These are phyloP conservation scores for Anolis carolinensis DNA, from an alignment of 2,113 vertebrate species.

Conservation along the genomic window DNA sequence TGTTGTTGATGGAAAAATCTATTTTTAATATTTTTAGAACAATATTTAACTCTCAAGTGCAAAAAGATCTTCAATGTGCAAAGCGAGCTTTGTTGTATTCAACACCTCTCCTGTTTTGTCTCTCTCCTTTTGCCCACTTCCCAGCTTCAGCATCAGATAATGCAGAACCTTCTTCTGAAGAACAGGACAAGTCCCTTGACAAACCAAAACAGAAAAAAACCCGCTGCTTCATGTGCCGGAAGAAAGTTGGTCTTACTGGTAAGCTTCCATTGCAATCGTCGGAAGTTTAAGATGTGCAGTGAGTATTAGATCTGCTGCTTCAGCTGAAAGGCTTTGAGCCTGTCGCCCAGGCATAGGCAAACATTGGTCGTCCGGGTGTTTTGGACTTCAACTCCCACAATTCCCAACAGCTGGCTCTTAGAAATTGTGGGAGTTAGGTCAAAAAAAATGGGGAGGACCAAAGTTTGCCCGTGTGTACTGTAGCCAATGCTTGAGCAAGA, in stretches of 20 bases:
- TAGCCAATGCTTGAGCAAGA: no score
- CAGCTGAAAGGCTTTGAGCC: not conserved
- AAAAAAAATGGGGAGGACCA: no score
- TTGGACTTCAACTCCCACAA: no score
- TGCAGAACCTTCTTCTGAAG: constrained; percentile 76
- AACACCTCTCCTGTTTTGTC: not conserved
- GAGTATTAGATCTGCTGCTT: not conserved
- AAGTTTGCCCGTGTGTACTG: no score
- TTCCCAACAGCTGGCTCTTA: no score
- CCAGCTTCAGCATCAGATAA: constrained; percentile 77
- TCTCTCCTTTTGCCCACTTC: not conserved
- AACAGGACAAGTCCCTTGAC: constrained; percentile 79
- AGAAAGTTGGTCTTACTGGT: constrained; percentile 92
- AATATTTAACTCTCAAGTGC: not conserved
- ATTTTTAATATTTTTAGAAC: not conserved
- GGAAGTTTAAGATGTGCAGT: not conserved
- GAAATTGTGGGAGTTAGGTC: no score
- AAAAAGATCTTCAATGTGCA: not conserved
- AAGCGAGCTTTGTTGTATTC: not conserved
- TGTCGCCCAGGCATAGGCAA: not conserved
- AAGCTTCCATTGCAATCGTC: constrained; percentile 43
- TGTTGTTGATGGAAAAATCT: not conserved
- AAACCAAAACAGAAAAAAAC: constrained; percentile 89
- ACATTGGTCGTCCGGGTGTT: no score
- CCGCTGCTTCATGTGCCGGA: constrained; percentile 89